phyloP scores from a whole-genome alignment of 2,797 vertebrate species.

The Anguilla marmorata region DNA sequence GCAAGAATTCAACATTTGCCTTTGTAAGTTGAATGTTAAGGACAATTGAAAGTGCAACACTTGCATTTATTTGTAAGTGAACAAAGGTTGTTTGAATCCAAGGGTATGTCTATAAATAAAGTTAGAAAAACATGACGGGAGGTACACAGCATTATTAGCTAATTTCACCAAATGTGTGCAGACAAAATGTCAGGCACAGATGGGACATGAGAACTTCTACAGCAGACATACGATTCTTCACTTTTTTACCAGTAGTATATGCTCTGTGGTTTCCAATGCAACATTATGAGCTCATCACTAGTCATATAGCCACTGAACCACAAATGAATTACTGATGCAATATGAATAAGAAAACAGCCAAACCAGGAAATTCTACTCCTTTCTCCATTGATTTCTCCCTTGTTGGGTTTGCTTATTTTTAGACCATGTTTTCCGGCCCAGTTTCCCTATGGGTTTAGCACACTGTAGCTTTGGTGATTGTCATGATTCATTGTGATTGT shows the following conservation, averaged over 20 bases:
- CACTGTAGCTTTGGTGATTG: neutral
- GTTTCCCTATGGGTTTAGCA: neutral
- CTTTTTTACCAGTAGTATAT: constrained; percentile 7
- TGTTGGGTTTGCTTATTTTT: neutral
- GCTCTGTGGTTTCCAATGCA: constrained; percentile 6
- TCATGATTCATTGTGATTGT: neutral
- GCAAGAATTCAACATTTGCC: neutral
- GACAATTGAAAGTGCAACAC: too few species aligned
- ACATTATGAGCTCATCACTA: constrained; percentile 4
- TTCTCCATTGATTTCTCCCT: neutral
- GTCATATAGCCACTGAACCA: neutral
- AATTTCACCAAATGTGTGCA: neutral
- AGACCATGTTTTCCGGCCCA: neutral
- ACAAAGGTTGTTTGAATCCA: neutral
- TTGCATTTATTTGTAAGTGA: neutral
- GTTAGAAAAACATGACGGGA: neutral
- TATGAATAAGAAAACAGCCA: neutral
- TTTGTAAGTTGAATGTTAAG: neutral
- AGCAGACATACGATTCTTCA: neutral
- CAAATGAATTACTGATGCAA: neutral
- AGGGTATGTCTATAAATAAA: neutral
- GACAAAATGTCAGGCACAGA: neutral
- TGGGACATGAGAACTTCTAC: neutral
- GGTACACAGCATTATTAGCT: neutral
- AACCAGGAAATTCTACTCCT: neutral